Conservation (phyloP, 2,888 invertebrate species). For the Drosophila trichaetosa region DNA sequence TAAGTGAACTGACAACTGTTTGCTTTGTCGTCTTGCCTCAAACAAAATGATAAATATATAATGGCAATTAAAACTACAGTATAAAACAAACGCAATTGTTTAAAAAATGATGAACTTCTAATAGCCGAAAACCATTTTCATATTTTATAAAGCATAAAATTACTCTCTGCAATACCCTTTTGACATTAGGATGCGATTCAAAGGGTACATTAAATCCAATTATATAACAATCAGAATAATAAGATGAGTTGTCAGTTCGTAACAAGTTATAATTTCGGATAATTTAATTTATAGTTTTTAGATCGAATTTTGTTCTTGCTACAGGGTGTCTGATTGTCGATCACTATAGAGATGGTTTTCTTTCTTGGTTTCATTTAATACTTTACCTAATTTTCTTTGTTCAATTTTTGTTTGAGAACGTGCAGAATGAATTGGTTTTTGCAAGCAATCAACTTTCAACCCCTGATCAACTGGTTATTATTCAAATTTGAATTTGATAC, state of each 20-base stretch:
- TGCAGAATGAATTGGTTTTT: conserved; percentile 18
- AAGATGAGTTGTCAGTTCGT: background rate
- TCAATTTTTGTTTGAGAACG: conserved; percentile 17
- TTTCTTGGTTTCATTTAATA: conserved; percentile 8
- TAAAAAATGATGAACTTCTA: background rate
- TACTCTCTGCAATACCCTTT: background rate
- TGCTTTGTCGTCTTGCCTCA: background rate
- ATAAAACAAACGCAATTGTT: background rate
- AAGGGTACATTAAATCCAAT: background rate
- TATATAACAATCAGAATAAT: background rate
- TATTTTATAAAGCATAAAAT: conserved; percentile 1
- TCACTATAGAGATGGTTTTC: background rate
- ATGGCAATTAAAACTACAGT: background rate
- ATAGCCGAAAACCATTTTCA: background rate
- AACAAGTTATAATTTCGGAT: background rate
- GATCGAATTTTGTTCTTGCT: background rate
- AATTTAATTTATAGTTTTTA: background rate
- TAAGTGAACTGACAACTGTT: background rate
- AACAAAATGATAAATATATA: background rate
- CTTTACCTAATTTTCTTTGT: conserved; percentile 10
- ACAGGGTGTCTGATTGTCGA: background rate
- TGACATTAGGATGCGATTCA: no score
- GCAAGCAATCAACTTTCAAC: conserved; percentile 33
- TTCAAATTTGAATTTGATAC: conserved; percentile 62
- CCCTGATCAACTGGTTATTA: conserved; percentile 67